phyloP scores from a whole-genome alignment of 2,797 vertebrate genomes.

The Ptychobarbus kaznakovi region DNA sequence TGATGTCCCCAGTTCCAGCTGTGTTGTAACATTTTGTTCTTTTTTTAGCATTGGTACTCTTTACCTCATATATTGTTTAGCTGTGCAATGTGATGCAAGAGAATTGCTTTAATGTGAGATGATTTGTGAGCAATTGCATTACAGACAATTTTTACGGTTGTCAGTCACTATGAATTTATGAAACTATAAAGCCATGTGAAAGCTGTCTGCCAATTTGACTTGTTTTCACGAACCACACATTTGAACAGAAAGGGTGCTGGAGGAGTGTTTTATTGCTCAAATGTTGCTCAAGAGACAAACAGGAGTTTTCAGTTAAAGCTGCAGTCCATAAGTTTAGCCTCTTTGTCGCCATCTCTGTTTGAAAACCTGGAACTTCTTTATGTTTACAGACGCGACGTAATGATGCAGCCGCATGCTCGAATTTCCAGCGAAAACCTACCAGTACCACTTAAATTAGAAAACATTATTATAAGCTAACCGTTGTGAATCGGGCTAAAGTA shows the following conservation, averaged over 20 bases:
- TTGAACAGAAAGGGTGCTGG: conserved; percentile 3
- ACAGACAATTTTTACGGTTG: conserved; percentile 15
- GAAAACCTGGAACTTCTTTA: too few species aligned
- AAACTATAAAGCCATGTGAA: conserved; percentile 1
- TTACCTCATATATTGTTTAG: not conserved
- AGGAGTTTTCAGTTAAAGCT: not conserved
- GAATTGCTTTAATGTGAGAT: conserved; percentile 12
- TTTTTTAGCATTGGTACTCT: not conserved
- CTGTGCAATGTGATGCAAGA: conserved; percentile 13
- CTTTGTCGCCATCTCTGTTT: too few species aligned
- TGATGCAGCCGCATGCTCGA: too few species aligned
- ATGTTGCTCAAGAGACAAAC: conserved; percentile 1
- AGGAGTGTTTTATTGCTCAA: not conserved
- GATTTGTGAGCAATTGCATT: conserved; percentile 36
- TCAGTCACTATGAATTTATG: conserved; percentile 38
- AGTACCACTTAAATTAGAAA: too few species aligned
- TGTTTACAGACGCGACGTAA: too few species aligned
- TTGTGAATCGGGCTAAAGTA: too few species aligned
- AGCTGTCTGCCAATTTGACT: not conserved
- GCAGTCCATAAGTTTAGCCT: too few species aligned
- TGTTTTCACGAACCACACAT: not conserved
- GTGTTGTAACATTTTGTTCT: not conserved
- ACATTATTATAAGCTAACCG: too few species aligned
- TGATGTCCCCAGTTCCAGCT: not conserved
- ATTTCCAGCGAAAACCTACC: too few species aligned